Conservation (phyloP, 2,797 vertebrate species). For the Sebastes cheni region DNA sequence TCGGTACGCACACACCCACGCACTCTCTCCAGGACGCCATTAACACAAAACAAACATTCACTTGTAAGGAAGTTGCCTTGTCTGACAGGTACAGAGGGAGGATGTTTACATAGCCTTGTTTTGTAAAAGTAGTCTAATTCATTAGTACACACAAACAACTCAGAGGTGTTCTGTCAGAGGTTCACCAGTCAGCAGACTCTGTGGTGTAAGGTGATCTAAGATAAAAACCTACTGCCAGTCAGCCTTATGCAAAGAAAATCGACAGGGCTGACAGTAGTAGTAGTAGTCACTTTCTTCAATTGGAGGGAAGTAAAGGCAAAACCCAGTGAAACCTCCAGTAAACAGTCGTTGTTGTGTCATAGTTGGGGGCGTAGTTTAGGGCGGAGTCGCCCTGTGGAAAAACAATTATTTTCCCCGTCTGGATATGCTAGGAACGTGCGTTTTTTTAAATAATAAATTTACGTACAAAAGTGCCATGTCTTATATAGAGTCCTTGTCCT, state of each 20-base stretch:
- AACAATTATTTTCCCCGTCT: no score
- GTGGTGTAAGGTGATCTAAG: conserved; percentile 44
- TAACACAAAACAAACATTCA: conserved; percentile 3
- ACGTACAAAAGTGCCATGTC: no score
- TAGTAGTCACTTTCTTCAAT: neutral
- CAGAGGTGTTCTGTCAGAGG: conserved; percentile 14
- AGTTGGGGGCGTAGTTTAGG: no score
- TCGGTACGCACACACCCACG: neutral
- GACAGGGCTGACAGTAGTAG: no score
- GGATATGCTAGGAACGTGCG: no score
- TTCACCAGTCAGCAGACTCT: conserved; percentile 15
- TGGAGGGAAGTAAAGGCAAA: neutral
- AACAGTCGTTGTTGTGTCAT: no score
- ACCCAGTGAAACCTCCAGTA: neutral
- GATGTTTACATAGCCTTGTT: conserved; percentile 7
- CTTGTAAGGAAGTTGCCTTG: neutral
- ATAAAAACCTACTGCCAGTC: conserved; percentile 35
- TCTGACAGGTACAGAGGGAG: neutral
- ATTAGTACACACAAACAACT: conserved; percentile 23
- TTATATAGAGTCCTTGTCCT: no score
- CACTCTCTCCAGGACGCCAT: neutral
- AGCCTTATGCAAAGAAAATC: conserved; percentile 3
- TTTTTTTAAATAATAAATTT: no score
- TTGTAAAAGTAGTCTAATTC: conserved; percentile 2
- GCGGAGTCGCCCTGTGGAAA: no score